A percentile compares a stretch with the other conserved stretches of the same genome.
phyloP scores from a whole-genome alignment of 2,113 vertebrate genomes.

The Rallus limicola region DNA sequence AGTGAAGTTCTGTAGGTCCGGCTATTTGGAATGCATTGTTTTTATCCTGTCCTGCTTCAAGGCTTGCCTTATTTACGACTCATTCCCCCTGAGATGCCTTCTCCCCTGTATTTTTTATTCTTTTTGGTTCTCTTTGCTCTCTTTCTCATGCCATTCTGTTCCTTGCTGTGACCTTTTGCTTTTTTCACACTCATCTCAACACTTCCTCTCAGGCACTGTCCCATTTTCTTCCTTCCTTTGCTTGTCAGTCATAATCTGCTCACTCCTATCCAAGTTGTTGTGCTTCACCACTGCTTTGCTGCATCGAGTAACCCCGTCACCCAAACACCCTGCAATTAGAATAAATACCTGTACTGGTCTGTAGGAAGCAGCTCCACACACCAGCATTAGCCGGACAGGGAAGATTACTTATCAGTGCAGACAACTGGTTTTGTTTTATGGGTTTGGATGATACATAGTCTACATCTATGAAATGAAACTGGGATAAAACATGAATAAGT shows the following conservation, averaged over 20 bases:
- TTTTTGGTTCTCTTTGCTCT: background rate
- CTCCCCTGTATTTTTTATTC: background rate
- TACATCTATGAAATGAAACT: background rate
- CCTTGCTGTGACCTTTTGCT: background rate
- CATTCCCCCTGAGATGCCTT: background rate
- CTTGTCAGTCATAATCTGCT: background rate
- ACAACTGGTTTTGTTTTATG: background rate
- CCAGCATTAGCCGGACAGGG: background rate
- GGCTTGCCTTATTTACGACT: background rate
- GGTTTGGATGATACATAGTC: background rate
- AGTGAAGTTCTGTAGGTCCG: background rate
- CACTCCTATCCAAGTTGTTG: background rate
- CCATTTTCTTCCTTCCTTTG: background rate
- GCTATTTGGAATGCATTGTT: background rate
- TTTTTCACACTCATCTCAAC: background rate
- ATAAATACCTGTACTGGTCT: background rate
- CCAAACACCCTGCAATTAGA: background rate
- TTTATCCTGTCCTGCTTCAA: background rate
- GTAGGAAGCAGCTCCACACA: background rate
- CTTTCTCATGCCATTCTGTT: background rate
- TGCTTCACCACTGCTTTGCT: background rate
- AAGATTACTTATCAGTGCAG: background rate
- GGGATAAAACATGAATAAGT: background rate
- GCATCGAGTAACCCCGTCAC: background rate
- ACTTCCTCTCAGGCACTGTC: background rate